Evolutionary conservation across 2,797 vertebrate species (phyloP), one percentile per base, ranked within the genome.

Genomic region (Bradypodion pumilum): DNA sequence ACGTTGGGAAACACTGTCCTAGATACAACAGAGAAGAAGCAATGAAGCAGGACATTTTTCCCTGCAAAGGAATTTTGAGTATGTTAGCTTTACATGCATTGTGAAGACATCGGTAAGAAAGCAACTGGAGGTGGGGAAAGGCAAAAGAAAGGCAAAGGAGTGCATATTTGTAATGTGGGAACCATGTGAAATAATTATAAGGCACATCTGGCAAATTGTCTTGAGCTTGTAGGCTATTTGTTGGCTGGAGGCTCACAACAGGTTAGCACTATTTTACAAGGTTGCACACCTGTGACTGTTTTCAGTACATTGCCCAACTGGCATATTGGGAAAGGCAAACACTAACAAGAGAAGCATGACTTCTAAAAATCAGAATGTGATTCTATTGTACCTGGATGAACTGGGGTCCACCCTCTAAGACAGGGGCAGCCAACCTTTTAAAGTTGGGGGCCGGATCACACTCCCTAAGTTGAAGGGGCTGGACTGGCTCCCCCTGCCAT

Each of bases 201-300:
- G 82, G 63, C 73, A 80, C 72, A 85, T 23, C 37, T 75, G 70
- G 72, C 37, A 60, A 66, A 59, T 16, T 40, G 13, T 56, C 52
- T 44, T 37, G 63, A 29, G 42, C 52, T 37, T n/a, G 32, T 23
- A 56, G 29, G 9, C 42, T n/a, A 44, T 77, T 66, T 75, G 35
- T 29, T 23, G 25, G 63, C 49, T 32, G 15, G 2, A 29, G n/a
- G 49, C 65, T 70, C 72, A 12, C 9, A 75, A 68, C 3, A 16
- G 6, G 49, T 44, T 27, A 12, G 8, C 40, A 62, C 42, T 68
- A 42, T 79, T 76, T 84, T 74, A 80, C 27, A 62, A 60, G 80
- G 25, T 60, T 59, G 35, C 44, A 42, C 12, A 7, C 37, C 35
- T 42, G 35, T 79, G 62, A 44, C n/a, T 23, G 35, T 25, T 77